Evolutionary conservation across 1,140 invertebrate genomes (phyloP), one percentile per base, ranked within the genome.

Genomic region (Tetranychus cinnabarinus): DNA sequence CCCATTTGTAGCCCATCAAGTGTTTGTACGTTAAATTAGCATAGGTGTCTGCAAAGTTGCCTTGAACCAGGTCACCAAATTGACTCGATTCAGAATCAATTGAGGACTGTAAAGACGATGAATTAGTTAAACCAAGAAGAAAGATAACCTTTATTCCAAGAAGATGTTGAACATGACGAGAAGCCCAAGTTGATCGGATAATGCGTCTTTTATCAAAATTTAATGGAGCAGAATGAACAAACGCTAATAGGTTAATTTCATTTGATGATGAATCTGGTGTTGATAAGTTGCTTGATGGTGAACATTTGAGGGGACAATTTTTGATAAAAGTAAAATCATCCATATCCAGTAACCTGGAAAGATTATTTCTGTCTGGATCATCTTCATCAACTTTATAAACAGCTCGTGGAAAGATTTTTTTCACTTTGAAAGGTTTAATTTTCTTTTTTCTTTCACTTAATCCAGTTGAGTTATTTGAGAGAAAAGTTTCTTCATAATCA

Each of bases 1-100:
- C 80, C 86, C 87, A 93, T 66, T 80, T 77, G 36, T 88, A 70
- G 0, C 85, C 86, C 85, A 90, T 87, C 0, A 88, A 70, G 67
- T 90, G 86, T 72, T 90, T 90, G 64, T 82, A 83, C 31, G 84
- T 88, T 8, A 90, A 73, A 72, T 89, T 88, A 67, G 77, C 77
- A 66, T 90, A 90, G 45, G 81, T 78, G 73, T 90, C 86, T 7
- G 75, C 56, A 68, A 90, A 89, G 68, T 69, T 69, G 4, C 83
- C 85, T 62, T 74, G 71, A 2, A 74, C 68, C 35, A 74, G 61
- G 58, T 73, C 72, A 42, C 67, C 66, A 64, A 68, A 68, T 10
- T 65, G 35, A 13, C 64, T 48, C 45, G 66, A 63, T 64, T 73
- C 72, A 52, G 52, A n/a, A 47, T 62, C 37, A 31, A 72, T 54